Evolutionary conservation across 1,140 invertebrate genomes (phyloP), one percentile per base, ranked within the genome.

Genomic region (Solen grandis): DNA sequence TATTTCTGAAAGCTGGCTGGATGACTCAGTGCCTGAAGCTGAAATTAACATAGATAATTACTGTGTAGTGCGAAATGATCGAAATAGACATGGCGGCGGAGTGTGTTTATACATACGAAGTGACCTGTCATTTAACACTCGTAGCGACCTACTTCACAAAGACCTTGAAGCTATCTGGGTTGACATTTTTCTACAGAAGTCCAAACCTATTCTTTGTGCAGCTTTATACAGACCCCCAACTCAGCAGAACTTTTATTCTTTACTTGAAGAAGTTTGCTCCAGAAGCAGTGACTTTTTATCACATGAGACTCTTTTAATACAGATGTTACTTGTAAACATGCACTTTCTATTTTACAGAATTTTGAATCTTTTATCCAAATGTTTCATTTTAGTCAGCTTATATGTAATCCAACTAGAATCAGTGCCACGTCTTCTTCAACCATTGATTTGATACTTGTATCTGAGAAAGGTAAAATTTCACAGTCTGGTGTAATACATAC

Each of bases 301-400:
- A 62, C 50, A 74, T 74, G 72, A 74, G 50, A 74, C 72, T 25
- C 19, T 74, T 74, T 74, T 74, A 63, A 62, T 33, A 74, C 72
- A 59, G 72, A 74, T 62, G 59, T 74, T 29, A 57, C 69, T 57
- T 27, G 54, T 38, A 22, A 16, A 16, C 36, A 72, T 19, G 35
- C 50, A 27, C 59, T 27, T 55, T 29, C 69, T 57, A 52, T 57
- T 72, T 33, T 72, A 59, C 14, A 57, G 22, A 22, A 33, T 36
- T 72, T 72, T 38, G 38, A 36, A n/a, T 33, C 52, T 16, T 72
- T 72, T 72, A 55, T 55, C n/a, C n/a, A n/a, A n/a, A n/a, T n/a
- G n/a, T n/a, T n/a, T n/a, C n/a, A n/a, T n/a, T n/a, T n/a, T n/a
- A 74, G 10, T 27, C 38, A 74, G 41, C 38, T 74, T 13, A 62